phyloP scores from a whole-genome alignment of 2,113 vertebrate genomes.

The Gavia stellata region DNA sequence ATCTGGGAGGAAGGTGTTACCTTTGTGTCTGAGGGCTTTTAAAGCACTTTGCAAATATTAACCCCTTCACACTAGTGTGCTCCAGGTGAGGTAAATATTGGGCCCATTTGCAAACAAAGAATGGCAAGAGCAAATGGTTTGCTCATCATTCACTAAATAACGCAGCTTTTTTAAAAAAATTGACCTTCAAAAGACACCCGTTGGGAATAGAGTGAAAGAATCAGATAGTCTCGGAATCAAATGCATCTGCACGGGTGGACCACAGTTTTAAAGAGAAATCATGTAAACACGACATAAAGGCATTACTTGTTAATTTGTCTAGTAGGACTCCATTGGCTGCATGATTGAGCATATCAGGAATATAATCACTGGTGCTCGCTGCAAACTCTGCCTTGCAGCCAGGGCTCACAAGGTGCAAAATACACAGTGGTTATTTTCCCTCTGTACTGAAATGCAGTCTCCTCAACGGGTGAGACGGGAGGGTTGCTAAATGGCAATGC shows the following conservation, averaged over 20 bases:
- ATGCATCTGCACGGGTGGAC: not conserved
- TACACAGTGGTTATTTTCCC: not conserved
- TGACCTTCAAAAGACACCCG: accelerated
- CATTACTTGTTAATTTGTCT: not conserved
- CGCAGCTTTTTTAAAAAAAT: not conserved
- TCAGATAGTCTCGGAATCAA: not conserved
- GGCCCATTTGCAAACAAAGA: not conserved
- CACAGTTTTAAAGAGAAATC: not conserved
- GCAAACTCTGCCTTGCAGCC: not conserved
- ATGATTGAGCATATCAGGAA: not conserved
- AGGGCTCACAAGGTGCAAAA: not conserved
- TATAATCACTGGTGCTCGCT: not conserved
- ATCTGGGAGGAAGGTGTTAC: not conserved
- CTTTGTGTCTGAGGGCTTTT: not conserved
- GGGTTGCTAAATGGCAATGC: not conserved
- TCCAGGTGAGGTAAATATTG: not conserved
- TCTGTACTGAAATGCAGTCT: not conserved
- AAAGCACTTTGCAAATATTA: not conserved
- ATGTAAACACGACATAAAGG: not conserved
- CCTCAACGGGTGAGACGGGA: not conserved
- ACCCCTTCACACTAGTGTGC: not conserved
- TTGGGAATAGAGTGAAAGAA: not conserved
- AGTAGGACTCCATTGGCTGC: not conserved
- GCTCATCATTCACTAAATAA: not conserved
- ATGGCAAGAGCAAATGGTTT: not conserved